A percentile compares a stretch with the other conserved stretches of the same genome.
phyloP scores from a whole-genome alignment of 2,797 vertebrate genomes.

The Xiphophorus birchmanni region DNA sequence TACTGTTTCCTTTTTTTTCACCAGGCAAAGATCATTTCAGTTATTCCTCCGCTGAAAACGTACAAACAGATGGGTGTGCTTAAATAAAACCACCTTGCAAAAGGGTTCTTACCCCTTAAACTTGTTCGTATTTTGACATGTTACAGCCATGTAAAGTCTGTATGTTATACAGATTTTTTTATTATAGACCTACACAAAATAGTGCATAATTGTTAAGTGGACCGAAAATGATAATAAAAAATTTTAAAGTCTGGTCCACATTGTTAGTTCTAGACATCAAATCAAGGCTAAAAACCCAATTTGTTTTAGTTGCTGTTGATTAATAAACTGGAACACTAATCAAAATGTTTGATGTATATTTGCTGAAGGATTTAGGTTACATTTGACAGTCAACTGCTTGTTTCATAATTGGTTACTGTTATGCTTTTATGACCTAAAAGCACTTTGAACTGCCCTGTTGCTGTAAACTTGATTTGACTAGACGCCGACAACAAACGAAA shows the following conservation, averaged over 20 bases:
- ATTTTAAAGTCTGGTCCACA: too few relatives aligned
- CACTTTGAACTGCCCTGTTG: background rate
- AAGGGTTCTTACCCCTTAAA: background rate
- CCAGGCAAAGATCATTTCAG: conserved; percentile 21
- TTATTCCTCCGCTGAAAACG: conserved; percentile 43
- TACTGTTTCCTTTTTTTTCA: conserved; percentile 37
- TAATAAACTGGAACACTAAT: background rate
- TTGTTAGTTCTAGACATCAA: too few relatives aligned
- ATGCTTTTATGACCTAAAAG: background rate
- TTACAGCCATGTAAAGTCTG: background rate
- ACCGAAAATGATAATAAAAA: too few relatives aligned
- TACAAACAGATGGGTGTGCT: background rate
- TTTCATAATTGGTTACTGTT: background rate
- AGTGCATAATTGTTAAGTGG: too few relatives aligned
- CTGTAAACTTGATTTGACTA: background rate
- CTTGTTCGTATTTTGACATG: background rate
- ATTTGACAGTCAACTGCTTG: background rate
- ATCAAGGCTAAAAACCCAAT: too few relatives aligned
- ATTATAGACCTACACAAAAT: background rate
- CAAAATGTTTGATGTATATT: background rate
- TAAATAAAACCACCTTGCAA: background rate
- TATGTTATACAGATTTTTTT: background rate
- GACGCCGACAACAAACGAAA: background rate
- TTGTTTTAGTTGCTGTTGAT: too few relatives aligned
- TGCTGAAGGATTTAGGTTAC: background rate